Percentiles rank a stretch among this genome's conserved stretches.
These are phyloP conservation scores for Sebastes nivosus DNA, from an alignment of 2,797 vertebrate species.

Conservation along the genomic window DNA sequence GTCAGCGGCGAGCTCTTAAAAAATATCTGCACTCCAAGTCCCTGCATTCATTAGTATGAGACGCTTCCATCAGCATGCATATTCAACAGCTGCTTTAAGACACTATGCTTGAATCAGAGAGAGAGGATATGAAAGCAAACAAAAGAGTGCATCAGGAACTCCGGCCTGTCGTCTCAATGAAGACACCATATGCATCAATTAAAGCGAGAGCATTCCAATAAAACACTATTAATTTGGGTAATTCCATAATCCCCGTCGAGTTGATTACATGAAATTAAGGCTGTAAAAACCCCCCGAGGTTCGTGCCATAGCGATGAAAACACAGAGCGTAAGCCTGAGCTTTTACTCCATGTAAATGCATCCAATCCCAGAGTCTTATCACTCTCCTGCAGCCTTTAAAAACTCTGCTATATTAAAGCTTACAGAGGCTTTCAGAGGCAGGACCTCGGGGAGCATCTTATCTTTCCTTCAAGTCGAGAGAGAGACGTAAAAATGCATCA, in stretches of 20 bases:
- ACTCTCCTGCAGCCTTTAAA: conserved; percentile 46
- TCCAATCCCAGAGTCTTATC: conserved; percentile 57
- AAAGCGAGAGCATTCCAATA: conserved; percentile 16
- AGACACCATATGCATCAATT: conserved; percentile 18
- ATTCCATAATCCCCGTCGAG: conserved; percentile 46
- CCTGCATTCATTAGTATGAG: conserved; percentile 25
- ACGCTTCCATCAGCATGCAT: conserved; percentile 41
- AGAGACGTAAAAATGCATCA: conserved; percentile 28
- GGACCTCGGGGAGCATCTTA: conserved; percentile 23
- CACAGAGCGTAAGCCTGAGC: conserved; percentile 22
- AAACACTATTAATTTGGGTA: conserved; percentile 50
- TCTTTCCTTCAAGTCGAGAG: not conserved
- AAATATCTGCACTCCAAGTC: not conserved
- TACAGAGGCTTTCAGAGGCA: conserved; percentile 39
- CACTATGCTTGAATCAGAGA: not conserved
- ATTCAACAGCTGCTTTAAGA: conserved; percentile 42
- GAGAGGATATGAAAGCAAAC: conserved; percentile 20
- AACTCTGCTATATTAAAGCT: conserved; percentile 38
- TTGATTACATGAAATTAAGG: conserved; percentile 57
- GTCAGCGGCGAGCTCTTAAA: conserved; percentile 4
- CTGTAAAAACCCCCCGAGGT: conserved; percentile 17
- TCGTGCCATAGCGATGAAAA: conserved; percentile 11
- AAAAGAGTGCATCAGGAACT: conserved; percentile 10
- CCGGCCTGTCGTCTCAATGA: conserved; percentile 19
- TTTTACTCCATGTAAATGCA: conserved; percentile 39